Percentiles rank a stretch among this genome's conserved stretches.
phyloP scores from a whole-genome alignment of 53 echinoderm and acorn worm species.

The Henricia sp. region DNA sequence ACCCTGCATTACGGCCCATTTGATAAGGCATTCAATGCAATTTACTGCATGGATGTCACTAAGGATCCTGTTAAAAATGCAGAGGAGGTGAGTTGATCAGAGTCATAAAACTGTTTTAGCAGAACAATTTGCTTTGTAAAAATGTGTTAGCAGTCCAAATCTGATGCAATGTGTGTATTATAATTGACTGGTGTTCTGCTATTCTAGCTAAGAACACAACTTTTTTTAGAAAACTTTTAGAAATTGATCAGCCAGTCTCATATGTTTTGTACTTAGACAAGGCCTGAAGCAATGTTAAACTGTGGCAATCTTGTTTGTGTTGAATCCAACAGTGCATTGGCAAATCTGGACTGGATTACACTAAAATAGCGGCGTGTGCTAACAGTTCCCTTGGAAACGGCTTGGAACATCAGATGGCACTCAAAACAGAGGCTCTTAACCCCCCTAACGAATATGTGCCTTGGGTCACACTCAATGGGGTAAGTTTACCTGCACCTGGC shows the following conservation, averaged over 20 bases:
- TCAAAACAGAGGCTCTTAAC: conserved; percentile 73
- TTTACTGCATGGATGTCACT: conserved; percentile 75
- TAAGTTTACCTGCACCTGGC: conserved; percentile 55
- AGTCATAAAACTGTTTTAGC: no score
- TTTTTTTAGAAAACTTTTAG: no score
- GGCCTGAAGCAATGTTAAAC: no score
- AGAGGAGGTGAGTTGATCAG: not conserved
- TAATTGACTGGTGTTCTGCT: no score
- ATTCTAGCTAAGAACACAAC: no score
- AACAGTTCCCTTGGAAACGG: conserved; percentile 70
- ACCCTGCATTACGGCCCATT: conserved; percentile 38
- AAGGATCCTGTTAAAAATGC: conserved; percentile 1
- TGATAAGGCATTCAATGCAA: conserved; percentile 66
- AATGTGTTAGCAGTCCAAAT: no score
- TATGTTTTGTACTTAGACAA: no score
- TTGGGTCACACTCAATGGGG: conserved; percentile 90
- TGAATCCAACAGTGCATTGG: no score
- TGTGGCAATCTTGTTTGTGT: no score
- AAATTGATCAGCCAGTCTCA: no score
- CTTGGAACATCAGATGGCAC: conserved; percentile 85
- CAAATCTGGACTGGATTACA: conserved; percentile 47
- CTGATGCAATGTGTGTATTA: no score
- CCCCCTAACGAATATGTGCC: conserved; percentile 82
- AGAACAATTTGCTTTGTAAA: conserved; percentile 54
- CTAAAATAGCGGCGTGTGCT: conserved; percentile 47